A percentile compares a stretch with the other conserved stretches of the same genome.
Evolutionary conservation across 2,888 invertebrate genomes (phyloP).

Genomic region (Scaptomyza cyrtandrae): DNA sequence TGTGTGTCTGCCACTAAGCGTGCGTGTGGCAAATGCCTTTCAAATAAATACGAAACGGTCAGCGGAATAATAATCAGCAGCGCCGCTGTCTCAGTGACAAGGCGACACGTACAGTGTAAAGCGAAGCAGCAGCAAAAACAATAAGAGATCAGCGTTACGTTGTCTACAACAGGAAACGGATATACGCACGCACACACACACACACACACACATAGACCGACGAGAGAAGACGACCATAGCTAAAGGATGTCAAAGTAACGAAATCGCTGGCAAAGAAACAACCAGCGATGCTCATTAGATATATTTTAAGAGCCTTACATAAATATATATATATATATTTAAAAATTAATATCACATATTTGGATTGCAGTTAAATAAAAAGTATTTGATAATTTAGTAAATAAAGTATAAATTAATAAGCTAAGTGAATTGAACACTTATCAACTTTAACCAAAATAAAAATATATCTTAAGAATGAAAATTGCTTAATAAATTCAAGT

Average conservation of each 20-base stretch:
- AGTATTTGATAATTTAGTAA: no score
- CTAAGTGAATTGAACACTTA: no score
- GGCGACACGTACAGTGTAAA: slow-evolving; percentile 61
- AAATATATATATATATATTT: no score
- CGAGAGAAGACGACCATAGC: background rate
- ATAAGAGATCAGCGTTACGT: slow-evolving; percentile 63
- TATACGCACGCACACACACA: slow-evolving; percentile 18
- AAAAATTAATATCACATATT: no score
- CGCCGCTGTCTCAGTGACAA: slow-evolving; percentile 57
- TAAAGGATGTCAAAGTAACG: slow-evolving; percentile 17
- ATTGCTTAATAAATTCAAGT: no score
- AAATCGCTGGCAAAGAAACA: slow-evolving; percentile 11
- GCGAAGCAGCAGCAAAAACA: slow-evolving; percentile 15
- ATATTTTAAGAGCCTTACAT: no score
- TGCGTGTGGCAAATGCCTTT: slow-evolving; percentile 74
- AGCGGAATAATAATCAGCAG: slow-evolving; percentile 79
- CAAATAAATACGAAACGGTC: slow-evolving; percentile 80
- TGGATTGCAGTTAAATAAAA: no score
- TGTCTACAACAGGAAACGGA: slow-evolving; percentile 66
- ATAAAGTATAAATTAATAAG: no score
- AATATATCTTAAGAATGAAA: no score
- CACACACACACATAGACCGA: slow-evolving; percentile 7
- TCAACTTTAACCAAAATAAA: no score
- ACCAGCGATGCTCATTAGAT: slow-evolving; percentile 1
- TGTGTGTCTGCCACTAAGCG: slow-evolving; percentile 42